A percentile compares a stretch with the other conserved stretches of the same genome.
Evolutionary conservation across 1,140 invertebrate genomes (phyloP).

Genomic region (Araneus ventricosus): DNA sequence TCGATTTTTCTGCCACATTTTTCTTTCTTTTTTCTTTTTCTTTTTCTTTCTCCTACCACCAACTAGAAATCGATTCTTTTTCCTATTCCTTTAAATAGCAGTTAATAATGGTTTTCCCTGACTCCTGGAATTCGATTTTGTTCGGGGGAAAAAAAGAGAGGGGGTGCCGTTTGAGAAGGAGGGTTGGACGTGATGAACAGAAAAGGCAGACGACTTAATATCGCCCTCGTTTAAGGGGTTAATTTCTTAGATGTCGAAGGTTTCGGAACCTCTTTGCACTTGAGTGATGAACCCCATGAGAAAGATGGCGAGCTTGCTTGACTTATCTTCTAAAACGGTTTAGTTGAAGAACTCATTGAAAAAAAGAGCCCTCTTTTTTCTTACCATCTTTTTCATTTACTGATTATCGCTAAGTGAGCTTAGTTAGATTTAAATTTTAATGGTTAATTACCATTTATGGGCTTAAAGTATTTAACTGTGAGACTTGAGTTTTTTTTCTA

Average conservation of each 20-base stretch:
- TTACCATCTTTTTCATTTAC: background rate
- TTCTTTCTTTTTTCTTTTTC: slow-evolving; percentile 52
- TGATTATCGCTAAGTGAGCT: too few relatives aligned
- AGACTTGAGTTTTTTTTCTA: too few relatives aligned
- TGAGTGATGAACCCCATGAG: slow-evolving; percentile 1
- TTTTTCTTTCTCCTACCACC: slow-evolving; percentile 36
- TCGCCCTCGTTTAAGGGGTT: slow-evolving; percentile 58
- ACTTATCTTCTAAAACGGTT: background rate
- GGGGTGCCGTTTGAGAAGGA: background rate
- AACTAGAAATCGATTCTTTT: slow-evolving; percentile 68
- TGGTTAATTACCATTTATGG: too few relatives aligned
- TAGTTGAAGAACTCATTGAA: background rate
- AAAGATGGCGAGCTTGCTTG: background rate
- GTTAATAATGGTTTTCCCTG: slow-evolving; percentile 73
- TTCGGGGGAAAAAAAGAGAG: background rate
- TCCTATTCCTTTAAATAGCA: slow-evolving; percentile 75
- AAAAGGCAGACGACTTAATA: slow-evolving; percentile 65
- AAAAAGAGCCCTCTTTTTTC: background rate
- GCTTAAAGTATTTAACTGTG: too few relatives aligned
- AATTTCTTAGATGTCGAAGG: slow-evolving; percentile 55
- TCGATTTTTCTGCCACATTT: slow-evolving; percentile 71
- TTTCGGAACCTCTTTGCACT: slow-evolving; percentile 5
- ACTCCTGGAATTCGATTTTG: slow-evolving; percentile 67
- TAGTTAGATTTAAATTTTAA: too few relatives aligned
- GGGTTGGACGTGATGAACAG: background rate